Evolutionary conservation across 2,113 vertebrate genomes (phyloP).

Genomic region (Sander vitreus): DNA sequence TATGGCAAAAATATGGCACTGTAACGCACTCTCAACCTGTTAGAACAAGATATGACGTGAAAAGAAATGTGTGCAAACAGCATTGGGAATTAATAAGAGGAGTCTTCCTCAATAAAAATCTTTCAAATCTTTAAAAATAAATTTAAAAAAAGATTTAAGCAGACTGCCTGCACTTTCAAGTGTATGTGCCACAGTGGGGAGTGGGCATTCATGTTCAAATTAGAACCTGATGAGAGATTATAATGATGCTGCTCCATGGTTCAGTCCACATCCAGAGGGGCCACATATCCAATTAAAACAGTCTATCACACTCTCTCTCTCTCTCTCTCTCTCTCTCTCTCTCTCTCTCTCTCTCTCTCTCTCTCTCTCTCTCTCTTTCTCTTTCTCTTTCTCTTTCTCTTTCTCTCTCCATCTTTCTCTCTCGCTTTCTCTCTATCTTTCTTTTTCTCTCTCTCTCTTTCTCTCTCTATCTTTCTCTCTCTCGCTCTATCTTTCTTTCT

Average conservation of each 20-base stretch:
- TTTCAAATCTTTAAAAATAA: conserved; percentile 61
- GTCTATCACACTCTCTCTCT: conserved; percentile 50
- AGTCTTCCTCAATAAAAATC: conserved; percentile 46
- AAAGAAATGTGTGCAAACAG: conserved; percentile 25
- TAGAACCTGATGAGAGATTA: conserved; percentile 79
- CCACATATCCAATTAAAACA: conserved; percentile 85
- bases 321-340: conserved; percentile 25
- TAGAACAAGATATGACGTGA: conserved; percentile 2
- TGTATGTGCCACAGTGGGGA: conserved; percentile 71
- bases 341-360: neutral
- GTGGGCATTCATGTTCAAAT: conserved; percentile 79
- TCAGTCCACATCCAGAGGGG: conserved; percentile 84
- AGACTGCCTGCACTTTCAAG: conserved; percentile 74
- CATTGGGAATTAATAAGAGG: conserved; percentile 35
- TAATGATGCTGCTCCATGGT: conserved; percentile 81
- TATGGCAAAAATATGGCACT: neutral
- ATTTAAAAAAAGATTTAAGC: conserved; percentile 60
- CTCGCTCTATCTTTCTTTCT: conserved; percentile 30
- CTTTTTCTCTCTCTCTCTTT: conserved; percentile 37
- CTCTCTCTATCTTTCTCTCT: conserved; percentile 20
- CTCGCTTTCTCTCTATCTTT: conserved; percentile 49
- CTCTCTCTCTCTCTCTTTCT: too few species aligned
- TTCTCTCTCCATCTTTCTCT: conserved; percentile 15
- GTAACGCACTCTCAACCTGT: conserved; percentile 14
- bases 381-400: neutral